phyloP scores from a whole-genome alignment of 2,888 invertebrate species.

The Diaperis boleti region DNA sequence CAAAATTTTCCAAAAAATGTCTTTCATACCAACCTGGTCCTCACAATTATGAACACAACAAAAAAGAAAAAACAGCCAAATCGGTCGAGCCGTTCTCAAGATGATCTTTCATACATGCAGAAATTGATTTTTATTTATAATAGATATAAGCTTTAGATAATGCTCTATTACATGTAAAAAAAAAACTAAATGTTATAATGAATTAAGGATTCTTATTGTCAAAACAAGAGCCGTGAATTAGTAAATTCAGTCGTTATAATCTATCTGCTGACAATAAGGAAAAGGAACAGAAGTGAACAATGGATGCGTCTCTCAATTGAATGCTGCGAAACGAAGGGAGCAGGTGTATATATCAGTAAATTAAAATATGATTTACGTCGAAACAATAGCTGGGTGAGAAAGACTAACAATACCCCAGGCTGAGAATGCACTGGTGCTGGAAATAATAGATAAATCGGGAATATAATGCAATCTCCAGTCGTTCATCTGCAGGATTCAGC shows the following conservation, averaged over 20 bases:
- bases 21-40: too few species aligned
- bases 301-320: slow-evolving; percentile 43
- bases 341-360: slow-evolving; percentile 56
- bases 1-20: too few species aligned
- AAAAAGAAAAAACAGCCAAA: too few species aligned
- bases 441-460: slow-evolving; percentile 60
- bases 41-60: too few species aligned
- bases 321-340: slow-evolving; percentile 39
- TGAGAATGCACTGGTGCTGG: slow-evolving; percentile 57
- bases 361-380: slow-evolving; percentile 60
- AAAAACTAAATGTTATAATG: too few species aligned
- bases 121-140: too few species aligned
- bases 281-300: slow-evolving; percentile 37
- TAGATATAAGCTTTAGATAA: too few species aligned
- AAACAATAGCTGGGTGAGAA: slow-evolving; percentile 61
- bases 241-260: slow-evolving; percentile 2
- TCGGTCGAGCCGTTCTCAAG: too few species aligned
- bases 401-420: slow-evolving; percentile 60
- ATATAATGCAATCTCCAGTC: slow-evolving; percentile 60
- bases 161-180: too few species aligned
- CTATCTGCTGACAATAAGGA: slow-evolving; percentile 30
- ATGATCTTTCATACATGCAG: too few species aligned
- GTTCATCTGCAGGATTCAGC: slow-evolving; percentile 60
- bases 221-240: background rate
- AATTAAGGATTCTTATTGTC: too few species aligned